These are phyloP conservation scores for Drosophila neonasuta DNA, from an alignment of 2,888 invertebrate species.

Conservation along the genomic window DNA sequence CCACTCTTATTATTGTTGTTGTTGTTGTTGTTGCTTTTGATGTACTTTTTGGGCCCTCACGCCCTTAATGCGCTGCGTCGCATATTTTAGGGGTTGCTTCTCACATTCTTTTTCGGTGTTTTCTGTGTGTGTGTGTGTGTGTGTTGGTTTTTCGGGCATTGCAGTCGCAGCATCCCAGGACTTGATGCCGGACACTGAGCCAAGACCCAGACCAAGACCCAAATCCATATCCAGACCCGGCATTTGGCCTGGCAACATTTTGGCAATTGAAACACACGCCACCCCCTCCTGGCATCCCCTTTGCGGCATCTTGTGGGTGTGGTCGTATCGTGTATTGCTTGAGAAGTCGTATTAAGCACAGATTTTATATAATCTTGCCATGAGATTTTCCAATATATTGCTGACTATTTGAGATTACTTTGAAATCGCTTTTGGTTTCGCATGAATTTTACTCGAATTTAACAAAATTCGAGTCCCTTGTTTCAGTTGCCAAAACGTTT, in stretches of 20 bases:
- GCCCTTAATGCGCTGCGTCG: slow-evolving; percentile 58
- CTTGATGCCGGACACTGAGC: slow-evolving; percentile 23
- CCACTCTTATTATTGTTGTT: slow-evolving; percentile 3
- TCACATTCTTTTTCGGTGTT: slow-evolving; percentile 21
- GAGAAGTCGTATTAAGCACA: background rate
- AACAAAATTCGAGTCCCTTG: slow-evolving; percentile 3
- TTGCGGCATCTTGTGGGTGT: slow-evolving; percentile 38
- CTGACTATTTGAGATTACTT: slow-evolving; percentile 8
- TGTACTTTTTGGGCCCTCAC: slow-evolving; percentile 50
- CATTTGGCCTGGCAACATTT: slow-evolving; percentile 64
- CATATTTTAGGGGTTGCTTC: slow-evolving; percentile 66
- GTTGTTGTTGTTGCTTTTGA: background rate
- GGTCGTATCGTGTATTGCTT: slow-evolving; percentile 21
- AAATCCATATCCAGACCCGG: slow-evolving; percentile 48
- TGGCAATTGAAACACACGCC: slow-evolving; percentile 40
- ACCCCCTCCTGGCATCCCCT: slow-evolving; percentile 1
- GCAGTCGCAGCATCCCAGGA: slow-evolving; percentile 58
- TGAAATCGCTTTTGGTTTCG: background rate
- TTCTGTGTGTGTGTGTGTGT: background rate
- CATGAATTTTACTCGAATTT: slow-evolving; percentile 3
- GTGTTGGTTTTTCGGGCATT: slow-evolving; percentile 42
- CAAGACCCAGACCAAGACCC: slow-evolving; percentile 4
- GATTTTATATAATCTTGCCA: background rate
- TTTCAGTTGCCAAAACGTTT: slow-evolving; percentile 58
- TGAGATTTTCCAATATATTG: slow-evolving; percentile 4